A percentile compares a stretch with the other conserved stretches of the same genome.
These are phyloP conservation scores for Nerophis lumbriciformis DNA, from an alignment of 2,113 vertebrate species.

Conservation along the genomic window DNA sequence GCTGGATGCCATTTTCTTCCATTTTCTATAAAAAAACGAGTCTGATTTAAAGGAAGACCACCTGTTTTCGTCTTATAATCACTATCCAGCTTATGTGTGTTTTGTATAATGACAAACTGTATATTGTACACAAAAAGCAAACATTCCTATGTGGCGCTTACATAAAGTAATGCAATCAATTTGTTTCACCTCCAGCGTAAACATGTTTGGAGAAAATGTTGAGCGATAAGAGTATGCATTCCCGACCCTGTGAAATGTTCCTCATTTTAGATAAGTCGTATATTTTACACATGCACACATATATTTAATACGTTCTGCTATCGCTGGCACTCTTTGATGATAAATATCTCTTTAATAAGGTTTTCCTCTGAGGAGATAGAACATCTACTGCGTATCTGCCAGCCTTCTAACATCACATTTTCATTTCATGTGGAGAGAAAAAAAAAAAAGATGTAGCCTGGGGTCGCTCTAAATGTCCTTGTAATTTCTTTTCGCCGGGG, in stretches of 20 bases:
- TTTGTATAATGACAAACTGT: conserved; percentile 29
- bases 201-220: conserved; percentile 13
- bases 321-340: conserved; percentile 36
- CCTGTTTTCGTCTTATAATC: too few species aligned
- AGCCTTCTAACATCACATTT: conserved; percentile 7
- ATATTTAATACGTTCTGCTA: conserved; percentile 26
- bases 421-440: neutral
- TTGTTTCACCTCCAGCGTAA: neutral
- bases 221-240: conserved; percentile 11
- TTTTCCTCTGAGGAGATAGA: neutral
- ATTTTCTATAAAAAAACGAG: conserved; percentile 21
- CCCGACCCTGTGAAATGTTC: conserved; percentile 3
- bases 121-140: conserved; percentile 4
- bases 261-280: conserved; percentile 25
- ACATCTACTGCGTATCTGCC: conserved; percentile 5
- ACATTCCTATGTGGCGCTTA: neutral
- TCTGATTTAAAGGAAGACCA: neutral
- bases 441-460: neutral
- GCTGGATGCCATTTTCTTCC: conserved; percentile 29
- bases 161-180: conserved; percentile 5
- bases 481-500: neutral
- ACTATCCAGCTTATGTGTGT: conserved; percentile 4
- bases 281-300: conserved; percentile 1
- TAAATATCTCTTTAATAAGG: conserved; percentile 15
- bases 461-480: neutral